phyloP scores from a whole-genome alignment of 53 echinoderm and acorn worm genomes.

The Mesocentrotus franciscanus region DNA sequence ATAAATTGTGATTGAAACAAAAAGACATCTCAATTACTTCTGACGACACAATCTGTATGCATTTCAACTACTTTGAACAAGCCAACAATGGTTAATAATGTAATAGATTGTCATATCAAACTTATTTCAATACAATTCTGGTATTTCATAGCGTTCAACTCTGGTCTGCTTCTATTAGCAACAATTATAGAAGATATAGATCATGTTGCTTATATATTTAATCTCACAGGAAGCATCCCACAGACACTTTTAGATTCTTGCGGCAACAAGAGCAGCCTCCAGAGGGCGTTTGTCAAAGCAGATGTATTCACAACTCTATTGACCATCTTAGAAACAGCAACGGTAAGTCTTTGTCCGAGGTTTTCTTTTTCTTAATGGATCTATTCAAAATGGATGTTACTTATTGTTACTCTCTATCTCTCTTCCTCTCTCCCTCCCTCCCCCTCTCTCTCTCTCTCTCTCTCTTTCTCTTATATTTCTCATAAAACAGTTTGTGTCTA shows the following conservation, averaged over 20 bases:
- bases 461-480: neutral
- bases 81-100: too few relatives aligned
- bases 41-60: too few relatives aligned
- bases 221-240: constrained; percentile 82
- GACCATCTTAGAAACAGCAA: constrained; percentile 85
- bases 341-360: constrained; percentile 67
- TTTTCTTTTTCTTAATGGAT: too few relatives aligned
- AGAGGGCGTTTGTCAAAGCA: constrained; percentile 83
- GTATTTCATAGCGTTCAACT: too few relatives aligned
- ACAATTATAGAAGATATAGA: too few relatives aligned
- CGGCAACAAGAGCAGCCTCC: constrained; percentile 79
- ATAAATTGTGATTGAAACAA: too few relatives aligned
- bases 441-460: neutral
- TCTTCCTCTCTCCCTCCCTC: neutral
- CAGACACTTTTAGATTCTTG: constrained; percentile 76
- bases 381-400: too few relatives aligned
- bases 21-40: too few relatives aligned
- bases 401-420: neutral
- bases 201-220: neutral
- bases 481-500: neutral
- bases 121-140: too few relatives aligned
- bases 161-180: too few relatives aligned
- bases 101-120: too few relatives aligned
- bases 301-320: constrained; percentile 86
- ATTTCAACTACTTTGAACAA: too few relatives aligned